phyloP scores from a whole-genome alignment of 2,797 vertebrate species.

The Clarias laeviceps region DNA sequence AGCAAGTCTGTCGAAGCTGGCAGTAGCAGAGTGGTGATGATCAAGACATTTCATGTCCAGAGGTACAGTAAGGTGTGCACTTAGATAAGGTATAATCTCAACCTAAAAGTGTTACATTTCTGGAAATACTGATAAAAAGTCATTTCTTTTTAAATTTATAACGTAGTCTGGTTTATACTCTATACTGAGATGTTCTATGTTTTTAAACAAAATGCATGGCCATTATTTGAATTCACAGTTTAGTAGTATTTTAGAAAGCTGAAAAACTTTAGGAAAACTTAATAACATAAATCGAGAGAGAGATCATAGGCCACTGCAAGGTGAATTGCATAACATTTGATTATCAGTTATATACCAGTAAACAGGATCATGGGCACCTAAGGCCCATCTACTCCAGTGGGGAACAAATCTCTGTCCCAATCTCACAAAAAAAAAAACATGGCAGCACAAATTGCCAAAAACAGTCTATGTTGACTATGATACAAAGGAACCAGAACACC shows the following conservation, averaged over 20 bases:
- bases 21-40: slow-evolving; percentile 34
- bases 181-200: not conserved
- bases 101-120: not conserved
- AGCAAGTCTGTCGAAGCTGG: slow-evolving; percentile 22
- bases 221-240: not conserved
- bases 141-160: not conserved
- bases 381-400: too few species aligned
- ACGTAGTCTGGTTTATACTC: not conserved
- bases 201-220: not conserved
- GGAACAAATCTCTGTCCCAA: too few species aligned
- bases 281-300: too few species aligned
- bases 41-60: not conserved
- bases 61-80: not conserved
- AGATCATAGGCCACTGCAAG: too few species aligned
- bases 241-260: not conserved
- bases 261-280: too few species aligned
- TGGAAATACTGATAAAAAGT: not conserved
- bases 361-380: too few species aligned
- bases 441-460: too few species aligned
- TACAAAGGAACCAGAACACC: too few species aligned
- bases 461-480: too few species aligned
- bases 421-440: too few species aligned
- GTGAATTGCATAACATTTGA: too few species aligned
- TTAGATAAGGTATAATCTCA: not conserved
- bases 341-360: too few species aligned